Conservation (phyloP, 2,797 vertebrate genomes). For the Poecilia wingei region DNA sequence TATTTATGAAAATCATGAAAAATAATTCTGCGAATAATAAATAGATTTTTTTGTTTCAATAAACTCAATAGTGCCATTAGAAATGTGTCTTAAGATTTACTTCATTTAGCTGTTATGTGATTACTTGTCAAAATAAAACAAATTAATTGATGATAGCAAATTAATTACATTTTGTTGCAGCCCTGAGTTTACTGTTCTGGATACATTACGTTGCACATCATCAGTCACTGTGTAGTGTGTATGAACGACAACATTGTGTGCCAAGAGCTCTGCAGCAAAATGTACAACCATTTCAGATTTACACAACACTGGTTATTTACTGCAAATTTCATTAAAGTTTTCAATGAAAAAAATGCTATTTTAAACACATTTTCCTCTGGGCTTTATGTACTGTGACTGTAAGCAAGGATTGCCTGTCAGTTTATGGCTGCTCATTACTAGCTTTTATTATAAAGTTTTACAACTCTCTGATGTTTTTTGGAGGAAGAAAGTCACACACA, state of each 20-base stretch:
- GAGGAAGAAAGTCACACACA: neutral
- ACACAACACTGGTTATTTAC: neutral
- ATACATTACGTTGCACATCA: neutral
- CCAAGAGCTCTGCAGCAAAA: neutral
- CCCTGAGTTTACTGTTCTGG: neutral
- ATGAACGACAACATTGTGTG: neutral
- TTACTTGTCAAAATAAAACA: neutral
- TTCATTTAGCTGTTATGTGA: neutral
- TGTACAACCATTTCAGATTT: neutral
- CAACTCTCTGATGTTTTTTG: neutral
- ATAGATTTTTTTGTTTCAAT: neutral
- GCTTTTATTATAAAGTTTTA: neutral
- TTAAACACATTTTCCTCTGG: neutral
- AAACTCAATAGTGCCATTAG: neutral
- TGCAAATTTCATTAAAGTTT: neutral
- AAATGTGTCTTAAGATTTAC: neutral
- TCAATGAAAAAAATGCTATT: neutral
- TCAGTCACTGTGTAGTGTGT: neutral
- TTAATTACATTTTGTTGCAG: neutral
- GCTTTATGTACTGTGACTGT: neutral
- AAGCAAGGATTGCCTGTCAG: neutral
- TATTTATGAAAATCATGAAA: neutral
- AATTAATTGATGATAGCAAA: neutral
- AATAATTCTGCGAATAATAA: neutral
- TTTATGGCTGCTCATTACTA: neutral